phyloP scores from a whole-genome alignment of 2,888 invertebrate genomes.

The Pterobdella sp. region DNA sequence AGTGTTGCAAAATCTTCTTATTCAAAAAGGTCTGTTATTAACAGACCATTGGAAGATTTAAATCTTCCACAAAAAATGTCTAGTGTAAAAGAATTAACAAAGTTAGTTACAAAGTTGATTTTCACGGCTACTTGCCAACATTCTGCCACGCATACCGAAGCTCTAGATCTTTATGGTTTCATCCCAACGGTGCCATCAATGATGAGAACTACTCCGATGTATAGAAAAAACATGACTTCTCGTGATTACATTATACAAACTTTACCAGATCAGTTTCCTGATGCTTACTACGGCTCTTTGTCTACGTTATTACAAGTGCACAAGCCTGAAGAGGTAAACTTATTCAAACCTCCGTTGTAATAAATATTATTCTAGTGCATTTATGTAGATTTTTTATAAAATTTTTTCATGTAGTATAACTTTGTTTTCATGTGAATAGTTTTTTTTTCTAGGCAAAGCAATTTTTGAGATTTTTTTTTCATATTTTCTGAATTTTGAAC shows the following conservation, averaged over 20 bases:
- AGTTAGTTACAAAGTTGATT: constrained; percentile 33
- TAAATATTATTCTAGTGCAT: too few relatives aligned
- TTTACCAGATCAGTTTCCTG: constrained; percentile 38
- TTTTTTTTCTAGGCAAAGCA: too few relatives aligned
- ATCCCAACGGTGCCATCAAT: constrained; percentile 36
- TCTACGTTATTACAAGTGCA: constrained; percentile 34
- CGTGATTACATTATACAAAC: constrained; percentile 32
- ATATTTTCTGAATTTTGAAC: too few relatives aligned
- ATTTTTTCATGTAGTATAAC: too few relatives aligned
- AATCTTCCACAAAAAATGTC: constrained; percentile 25
- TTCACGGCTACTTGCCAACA: constrained; percentile 37
- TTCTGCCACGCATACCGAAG: constrained; percentile 36
- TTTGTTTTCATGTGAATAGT: too few relatives aligned
- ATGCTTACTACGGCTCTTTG: constrained; percentile 36
- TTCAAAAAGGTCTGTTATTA: not conserved
- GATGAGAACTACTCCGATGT: constrained; percentile 36
- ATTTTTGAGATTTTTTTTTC: too few relatives aligned
- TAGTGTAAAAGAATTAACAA: constrained; percentile 32
- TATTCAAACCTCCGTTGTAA: too few relatives aligned
- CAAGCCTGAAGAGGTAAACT: constrained; percentile 36
- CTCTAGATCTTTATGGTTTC: constrained; percentile 38
- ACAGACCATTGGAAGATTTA: constrained; percentile 4
- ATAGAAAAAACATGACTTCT: constrained; percentile 19
- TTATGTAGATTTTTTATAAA: too few relatives aligned
- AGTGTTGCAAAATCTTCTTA: not conserved